These are phyloP conservation scores for Pristionchus japonicus DNA, from an alignment of 2,888 invertebrate species.

Conservation along the genomic window DNA sequence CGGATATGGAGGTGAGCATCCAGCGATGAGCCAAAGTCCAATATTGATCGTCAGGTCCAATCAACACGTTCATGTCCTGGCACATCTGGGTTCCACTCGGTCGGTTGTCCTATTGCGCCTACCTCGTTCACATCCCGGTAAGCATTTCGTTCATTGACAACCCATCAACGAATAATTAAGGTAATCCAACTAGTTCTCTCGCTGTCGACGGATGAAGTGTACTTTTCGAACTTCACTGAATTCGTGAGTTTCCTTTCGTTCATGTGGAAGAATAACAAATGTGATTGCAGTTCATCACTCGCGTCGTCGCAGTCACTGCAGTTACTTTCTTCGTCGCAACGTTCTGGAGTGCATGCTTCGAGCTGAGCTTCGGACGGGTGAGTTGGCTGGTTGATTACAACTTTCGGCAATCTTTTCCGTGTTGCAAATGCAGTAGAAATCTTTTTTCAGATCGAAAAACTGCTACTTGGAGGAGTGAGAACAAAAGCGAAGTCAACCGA, in stretches of 20 bases:
- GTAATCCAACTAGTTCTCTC: not conserved
- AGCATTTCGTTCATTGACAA: not conserved
- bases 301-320: not conserved
- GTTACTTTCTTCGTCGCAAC: not conserved
- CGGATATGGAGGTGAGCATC: not conserved
- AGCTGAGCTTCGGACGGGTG: conserved; percentile 18
- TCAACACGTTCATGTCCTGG: conserved; percentile 57
- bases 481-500: not conserved
- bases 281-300: conserved; percentile 6
- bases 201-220: not conserved
- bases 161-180: not conserved
- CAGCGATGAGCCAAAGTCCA: not conserved
- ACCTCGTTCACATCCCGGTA: conserved; percentile 51
- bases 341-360: conserved; percentile 22
- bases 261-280: not conserved
- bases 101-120: conserved; percentile 52
- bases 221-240: conserved; percentile 1
- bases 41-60: conserved; percentile 45
- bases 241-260: not conserved
- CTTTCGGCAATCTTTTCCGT: too few relatives aligned
- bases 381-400: too few relatives aligned
- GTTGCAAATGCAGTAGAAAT: not conserved
- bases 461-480: not conserved
- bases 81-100: conserved; percentile 56
- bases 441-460: not conserved